Evolutionary conservation across 2,113 vertebrate genomes (phyloP), one percentile per base, ranked within the genome.

Genomic region (Myrmophylax atrothorax): DNA sequence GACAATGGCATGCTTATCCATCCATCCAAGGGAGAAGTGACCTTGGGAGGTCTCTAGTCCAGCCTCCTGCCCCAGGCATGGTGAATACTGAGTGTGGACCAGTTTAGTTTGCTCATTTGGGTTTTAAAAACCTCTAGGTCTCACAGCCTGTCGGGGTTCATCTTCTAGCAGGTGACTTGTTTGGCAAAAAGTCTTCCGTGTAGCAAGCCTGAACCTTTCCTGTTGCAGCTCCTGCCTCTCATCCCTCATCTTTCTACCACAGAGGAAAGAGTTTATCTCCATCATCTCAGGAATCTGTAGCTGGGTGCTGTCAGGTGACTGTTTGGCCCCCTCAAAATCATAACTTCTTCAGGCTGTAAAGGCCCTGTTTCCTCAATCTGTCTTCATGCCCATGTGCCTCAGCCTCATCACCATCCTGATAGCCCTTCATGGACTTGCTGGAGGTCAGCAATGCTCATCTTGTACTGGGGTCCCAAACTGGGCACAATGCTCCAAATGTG

Each of bases 1-100:
- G 3, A 14, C 18, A 67, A 3, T 46, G 28, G 7, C 1, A 1
- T 35, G 18, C 3, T 78, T 1, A 11, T 50, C 14, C 3, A 5
- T 47, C 44, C 20, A 23, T n/a, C 8, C 9, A 49, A 7, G 18
- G 89, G 60, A 82, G 52, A 59, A 55, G 4, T 63, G 25, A n/a
- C 20, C 9, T 17, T 62, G 17, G 15, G 19, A 55, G 20, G 17
- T 18, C 13, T 63, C 28, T 67, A 70, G 50, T 50, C 18, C 52
- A 52, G 52, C 29, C 16, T 73, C 8, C 18, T 52, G 6, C 10
- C 14, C 17, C 20, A 40, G 18, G 5, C 40, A 63, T 29, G 10
- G 23, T 55, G 19, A 67, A 35, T 67, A 62, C 23, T 29, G 59
- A n/a, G 20, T 38, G n/a, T 6, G 18, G 37, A 49, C 18, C 15